phyloP scores from a whole-genome alignment of 2,113 vertebrate species.

The Microtus montanus region DNA sequence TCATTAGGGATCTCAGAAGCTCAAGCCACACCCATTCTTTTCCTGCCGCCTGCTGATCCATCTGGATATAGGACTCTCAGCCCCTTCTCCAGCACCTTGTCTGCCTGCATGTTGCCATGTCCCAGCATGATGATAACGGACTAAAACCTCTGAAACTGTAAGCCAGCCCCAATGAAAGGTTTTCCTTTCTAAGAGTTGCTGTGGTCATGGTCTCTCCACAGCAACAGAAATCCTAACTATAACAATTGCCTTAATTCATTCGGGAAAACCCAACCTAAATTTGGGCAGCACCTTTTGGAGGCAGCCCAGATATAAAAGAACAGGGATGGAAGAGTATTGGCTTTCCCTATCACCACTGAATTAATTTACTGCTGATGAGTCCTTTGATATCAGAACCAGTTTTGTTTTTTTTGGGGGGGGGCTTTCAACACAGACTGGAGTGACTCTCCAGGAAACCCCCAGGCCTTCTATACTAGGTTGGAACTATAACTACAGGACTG shows the following conservation, averaged over 20 bases:
- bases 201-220: not conserved
- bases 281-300: not conserved
- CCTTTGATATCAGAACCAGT: not conserved
- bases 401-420: no score
- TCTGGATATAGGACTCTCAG: no score
- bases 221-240: not conserved
- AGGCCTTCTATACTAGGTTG: not conserved
- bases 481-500: not conserved
- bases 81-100: not conserved
- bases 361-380: not conserved
- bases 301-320: not conserved
- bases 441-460: not conserved
- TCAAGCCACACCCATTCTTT: not conserved
- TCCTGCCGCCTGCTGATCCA: not conserved
- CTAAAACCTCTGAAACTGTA: not conserved
- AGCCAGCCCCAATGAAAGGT: not conserved
- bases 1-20: not conserved
- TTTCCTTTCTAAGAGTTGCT: not conserved
- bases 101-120: not conserved
- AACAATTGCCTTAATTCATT: not conserved
- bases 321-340: accelerated
- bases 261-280: not conserved
- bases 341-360: not conserved
- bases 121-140: not conserved
- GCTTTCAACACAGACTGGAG: not conserved